A percentile compares a stretch with the other conserved stretches of the same genome.
Conservation (phyloP, 2,888 invertebrate genomes). For the Agonum fuliginosum region DNA sequence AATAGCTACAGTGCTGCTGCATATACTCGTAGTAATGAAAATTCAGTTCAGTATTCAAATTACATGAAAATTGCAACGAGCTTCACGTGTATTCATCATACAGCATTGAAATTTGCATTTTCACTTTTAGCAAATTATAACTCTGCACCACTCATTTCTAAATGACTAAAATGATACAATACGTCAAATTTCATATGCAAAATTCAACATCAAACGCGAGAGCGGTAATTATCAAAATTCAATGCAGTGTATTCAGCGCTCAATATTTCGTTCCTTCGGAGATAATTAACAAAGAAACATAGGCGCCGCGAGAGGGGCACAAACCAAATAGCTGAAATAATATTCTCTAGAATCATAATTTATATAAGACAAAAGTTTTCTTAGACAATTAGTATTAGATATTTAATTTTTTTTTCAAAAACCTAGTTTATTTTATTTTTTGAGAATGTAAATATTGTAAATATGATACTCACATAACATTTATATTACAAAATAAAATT, state of each 20-base stretch:
- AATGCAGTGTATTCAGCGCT: constrained; percentile 17
- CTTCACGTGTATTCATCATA: constrained; percentile 19
- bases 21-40: constrained; percentile 9
- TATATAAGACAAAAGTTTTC: too few species aligned
- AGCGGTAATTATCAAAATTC: constrained; percentile 52
- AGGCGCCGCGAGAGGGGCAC: too few species aligned
- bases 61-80: constrained; percentile 32
- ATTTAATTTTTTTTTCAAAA: too few species aligned
- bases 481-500: too few species aligned
- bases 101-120: constrained; percentile 41
- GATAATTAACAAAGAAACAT: constrained; percentile 48
- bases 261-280: constrained; percentile 10
- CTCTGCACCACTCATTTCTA: constrained; percentile 19
- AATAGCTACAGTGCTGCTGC: constrained; percentile 19
- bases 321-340: too few species aligned
- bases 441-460: too few species aligned
- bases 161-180: constrained; percentile 47
- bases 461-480: too few species aligned
- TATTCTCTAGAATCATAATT: too few species aligned
- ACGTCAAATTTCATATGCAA: constrained; percentile 45
- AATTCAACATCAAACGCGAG: constrained; percentile 49
- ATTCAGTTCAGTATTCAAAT: constrained; percentile 33
- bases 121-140: constrained; percentile 39
- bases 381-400: too few species aligned
- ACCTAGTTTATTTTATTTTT: too few species aligned